Percentiles rank a stretch among this genome's conserved stretches.
Conservation (phyloP, 2,113 vertebrate species). For the Tichodroma muraria region DNA sequence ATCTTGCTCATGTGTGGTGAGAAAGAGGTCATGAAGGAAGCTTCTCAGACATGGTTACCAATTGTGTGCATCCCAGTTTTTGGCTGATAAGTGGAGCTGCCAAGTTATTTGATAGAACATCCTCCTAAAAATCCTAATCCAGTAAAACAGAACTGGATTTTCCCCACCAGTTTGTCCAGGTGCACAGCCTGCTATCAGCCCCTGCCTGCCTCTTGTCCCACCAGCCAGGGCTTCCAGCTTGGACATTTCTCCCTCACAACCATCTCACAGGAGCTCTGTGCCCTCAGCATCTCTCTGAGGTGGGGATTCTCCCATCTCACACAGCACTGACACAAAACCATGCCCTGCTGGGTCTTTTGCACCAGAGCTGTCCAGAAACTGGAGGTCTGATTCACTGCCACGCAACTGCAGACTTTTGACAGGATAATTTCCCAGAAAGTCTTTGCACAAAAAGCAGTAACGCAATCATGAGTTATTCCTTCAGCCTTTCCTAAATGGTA, state of each 20-base stretch:
- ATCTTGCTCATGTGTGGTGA: background rate
- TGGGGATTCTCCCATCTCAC: background rate
- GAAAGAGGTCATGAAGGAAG: background rate
- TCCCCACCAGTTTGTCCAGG: fast-evolving
- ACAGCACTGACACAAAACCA: background rate
- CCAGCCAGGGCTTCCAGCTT: background rate
- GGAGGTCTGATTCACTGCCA: background rate
- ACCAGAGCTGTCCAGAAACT: background rate
- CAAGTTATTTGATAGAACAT: background rate
- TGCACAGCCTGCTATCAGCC: background rate
- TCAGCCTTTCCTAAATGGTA: background rate
- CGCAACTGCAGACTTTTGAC: background rate
- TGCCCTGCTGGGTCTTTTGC: background rate
- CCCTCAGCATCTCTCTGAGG: background rate
- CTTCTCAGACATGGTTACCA: background rate
- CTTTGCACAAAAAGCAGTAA: background rate
- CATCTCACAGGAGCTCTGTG: background rate
- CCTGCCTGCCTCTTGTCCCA: fast-evolving
- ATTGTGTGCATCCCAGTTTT: fast-evolving
- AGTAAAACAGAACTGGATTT: background rate
- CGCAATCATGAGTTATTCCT: background rate
- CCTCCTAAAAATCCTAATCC: background rate
- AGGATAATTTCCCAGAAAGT: background rate
- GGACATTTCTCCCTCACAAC: background rate
- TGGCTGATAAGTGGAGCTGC: background rate